These are phyloP conservation scores for Acanthacorydalis orientalis DNA, from an alignment of 2,888 invertebrate species.

Conservation along the genomic window DNA sequence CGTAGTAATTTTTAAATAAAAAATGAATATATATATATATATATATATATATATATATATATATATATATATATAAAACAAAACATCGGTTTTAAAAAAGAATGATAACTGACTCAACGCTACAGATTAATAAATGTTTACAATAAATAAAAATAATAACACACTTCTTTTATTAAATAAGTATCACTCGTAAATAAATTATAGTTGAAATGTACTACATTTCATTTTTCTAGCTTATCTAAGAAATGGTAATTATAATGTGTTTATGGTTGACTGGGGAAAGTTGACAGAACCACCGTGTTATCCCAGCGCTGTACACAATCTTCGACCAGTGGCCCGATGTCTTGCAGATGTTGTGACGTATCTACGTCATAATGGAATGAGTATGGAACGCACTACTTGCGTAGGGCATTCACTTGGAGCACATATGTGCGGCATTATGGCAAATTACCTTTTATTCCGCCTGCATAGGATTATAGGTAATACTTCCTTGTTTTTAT, in stretches of 20 bases:
- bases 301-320: slow-evolving; percentile 51
- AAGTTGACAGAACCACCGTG: slow-evolving; percentile 48
- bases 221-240: slow-evolving; percentile 47
- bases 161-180: background rate
- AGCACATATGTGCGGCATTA: slow-evolving; percentile 59
- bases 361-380: slow-evolving; percentile 43
- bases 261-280: slow-evolving; percentile 67
- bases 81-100: too few relatives aligned
- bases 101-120: too few relatives aligned
- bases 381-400: slow-evolving; percentile 45
- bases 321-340: slow-evolving; percentile 50
- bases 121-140: too few relatives aligned
- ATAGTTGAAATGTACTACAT: background rate
- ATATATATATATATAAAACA: too few relatives aligned
- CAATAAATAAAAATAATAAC: background rate
- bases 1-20: too few relatives aligned
- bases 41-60: too few relatives aligned
- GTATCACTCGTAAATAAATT: too few relatives aligned
- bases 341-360: slow-evolving; percentile 50
- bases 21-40: too few relatives aligned
- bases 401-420: slow-evolving; percentile 64
- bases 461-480: slow-evolving; percentile 57
- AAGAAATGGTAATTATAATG: slow-evolving; percentile 56
- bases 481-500: slow-evolving; percentile 14
- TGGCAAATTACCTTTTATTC: slow-evolving; percentile 55